Percentiles rank a stretch among this genome's conserved stretches.
Conservation (phyloP, 2,888 invertebrate genomes). For the Cheilosia impressa region DNA sequence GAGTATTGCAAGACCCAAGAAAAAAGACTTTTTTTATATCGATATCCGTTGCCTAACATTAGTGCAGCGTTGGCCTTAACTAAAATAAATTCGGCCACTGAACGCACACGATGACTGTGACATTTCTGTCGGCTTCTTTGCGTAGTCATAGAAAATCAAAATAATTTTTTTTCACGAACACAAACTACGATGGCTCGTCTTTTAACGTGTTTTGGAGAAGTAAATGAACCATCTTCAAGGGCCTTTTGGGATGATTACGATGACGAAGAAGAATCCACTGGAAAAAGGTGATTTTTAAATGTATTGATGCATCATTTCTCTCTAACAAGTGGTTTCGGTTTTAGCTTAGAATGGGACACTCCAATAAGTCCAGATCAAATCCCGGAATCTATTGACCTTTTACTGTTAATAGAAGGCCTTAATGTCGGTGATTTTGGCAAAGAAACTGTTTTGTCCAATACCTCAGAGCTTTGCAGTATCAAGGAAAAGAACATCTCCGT, state of each 20-base stretch:
- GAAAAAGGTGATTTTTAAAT: slow-evolving; percentile 76
- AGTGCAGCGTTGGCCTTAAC: background rate
- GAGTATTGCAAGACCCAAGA: too few species aligned
- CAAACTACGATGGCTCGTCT: slow-evolving; percentile 78
- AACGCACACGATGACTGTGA: slow-evolving; percentile 34
- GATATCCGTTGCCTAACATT: background rate
- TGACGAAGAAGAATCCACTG: slow-evolving; percentile 79
- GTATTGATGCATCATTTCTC: too few species aligned
- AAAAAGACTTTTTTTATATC: background rate
- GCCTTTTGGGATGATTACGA: slow-evolving; percentile 83
- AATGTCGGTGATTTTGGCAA: slow-evolving; percentile 79
- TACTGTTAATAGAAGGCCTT: slow-evolving; percentile 80
- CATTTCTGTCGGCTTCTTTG: slow-evolving; percentile 30
- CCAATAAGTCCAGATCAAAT: slow-evolving; percentile 33
- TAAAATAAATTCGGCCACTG: background rate
- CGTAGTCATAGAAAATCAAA: slow-evolving; percentile 23
- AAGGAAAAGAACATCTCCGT: slow-evolving; percentile 69
- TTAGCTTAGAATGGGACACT: slow-evolving; percentile 60
- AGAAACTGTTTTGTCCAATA: slow-evolving; percentile 76
- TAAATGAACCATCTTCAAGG: slow-evolving; percentile 82
- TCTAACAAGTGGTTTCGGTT: background rate
- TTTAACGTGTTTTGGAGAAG: slow-evolving; percentile 81
- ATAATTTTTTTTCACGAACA: slow-evolving; percentile 4
- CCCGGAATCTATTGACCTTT: slow-evolving; percentile 76
- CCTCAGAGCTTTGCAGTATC: slow-evolving; percentile 78